Conservation (phyloP, 2,113 vertebrate species). For the Tringa solitaria region DNA sequence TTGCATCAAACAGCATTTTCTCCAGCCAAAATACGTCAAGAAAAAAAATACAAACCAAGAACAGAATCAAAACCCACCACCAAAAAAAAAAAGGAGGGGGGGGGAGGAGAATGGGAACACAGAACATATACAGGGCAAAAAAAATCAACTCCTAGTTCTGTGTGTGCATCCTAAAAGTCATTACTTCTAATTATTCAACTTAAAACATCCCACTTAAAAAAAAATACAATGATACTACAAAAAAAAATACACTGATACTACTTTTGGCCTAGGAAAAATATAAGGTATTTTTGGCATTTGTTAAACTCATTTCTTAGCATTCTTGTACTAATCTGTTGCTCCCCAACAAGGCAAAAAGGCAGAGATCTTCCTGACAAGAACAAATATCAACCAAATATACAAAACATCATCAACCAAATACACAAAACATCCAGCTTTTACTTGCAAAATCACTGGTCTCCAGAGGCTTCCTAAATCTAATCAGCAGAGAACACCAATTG, state of each 20-base stretch:
- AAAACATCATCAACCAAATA: fast-evolving
- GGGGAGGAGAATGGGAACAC: not conserved
- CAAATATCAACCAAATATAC: not conserved
- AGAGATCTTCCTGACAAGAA: not conserved
- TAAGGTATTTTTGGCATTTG: not conserved
- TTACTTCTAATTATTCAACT: not conserved
- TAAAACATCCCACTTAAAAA: not conserved
- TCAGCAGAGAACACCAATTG: not conserved
- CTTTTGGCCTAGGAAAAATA: not conserved
- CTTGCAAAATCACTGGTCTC: not conserved
- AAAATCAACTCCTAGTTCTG: not conserved
- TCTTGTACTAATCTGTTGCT: not conserved
- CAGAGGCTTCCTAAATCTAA: not conserved
- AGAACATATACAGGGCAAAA: not conserved
- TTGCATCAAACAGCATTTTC: not conserved
- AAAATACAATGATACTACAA: not conserved
- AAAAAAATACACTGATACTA: not conserved
- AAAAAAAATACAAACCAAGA: not conserved
- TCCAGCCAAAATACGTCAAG: not conserved
- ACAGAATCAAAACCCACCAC: not conserved
- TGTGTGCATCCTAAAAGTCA: not conserved
- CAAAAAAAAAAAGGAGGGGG: too few species aligned
- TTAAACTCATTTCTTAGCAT: not conserved
- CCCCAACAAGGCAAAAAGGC: not conserved
- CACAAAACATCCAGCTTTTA: fast-evolving